A percentile compares a stretch with the other conserved stretches of the same genome.
These are phyloP conservation scores for Danaus chrysippus DNA, from an alignment of 2,888 invertebrate species.

Conservation along the genomic window DNA sequence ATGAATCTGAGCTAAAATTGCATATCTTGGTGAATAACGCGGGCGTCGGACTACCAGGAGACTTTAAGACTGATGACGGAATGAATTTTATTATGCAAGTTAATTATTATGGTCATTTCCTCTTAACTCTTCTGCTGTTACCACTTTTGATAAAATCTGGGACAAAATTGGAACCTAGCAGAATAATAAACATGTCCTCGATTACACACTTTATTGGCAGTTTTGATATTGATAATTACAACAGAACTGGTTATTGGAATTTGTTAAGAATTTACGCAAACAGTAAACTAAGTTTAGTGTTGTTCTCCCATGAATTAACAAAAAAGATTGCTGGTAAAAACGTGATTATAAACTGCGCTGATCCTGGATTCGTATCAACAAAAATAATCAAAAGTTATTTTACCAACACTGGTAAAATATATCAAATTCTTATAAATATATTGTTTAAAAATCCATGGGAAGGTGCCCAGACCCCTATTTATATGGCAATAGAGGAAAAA, in stretches of 20 bases:
- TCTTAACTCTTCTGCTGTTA: slow-evolving; percentile 91
- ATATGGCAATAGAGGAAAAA: slow-evolving; percentile 82
- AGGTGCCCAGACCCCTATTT: slow-evolving; percentile 82
- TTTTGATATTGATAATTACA: slow-evolving; percentile 81
- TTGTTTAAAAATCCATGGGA: slow-evolving; percentile 19
- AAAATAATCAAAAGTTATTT: slow-evolving; percentile 82
- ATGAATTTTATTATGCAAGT: slow-evolving; percentile 92
- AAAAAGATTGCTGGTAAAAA: slow-evolving; percentile 79
- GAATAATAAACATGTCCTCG: slow-evolving; percentile 87
- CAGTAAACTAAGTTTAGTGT: slow-evolving; percentile 84
- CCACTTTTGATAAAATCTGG: slow-evolving; percentile 82
- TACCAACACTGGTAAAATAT: slow-evolving; percentile 77
- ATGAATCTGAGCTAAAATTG: slow-evolving; percentile 64
- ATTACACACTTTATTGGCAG: slow-evolving; percentile 81
- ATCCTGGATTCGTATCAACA: slow-evolving; percentile 89
- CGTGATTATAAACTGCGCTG: slow-evolving; percentile 86
- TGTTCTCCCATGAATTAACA: slow-evolving; percentile 83
- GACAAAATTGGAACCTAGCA: slow-evolving; percentile 76
- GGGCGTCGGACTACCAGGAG: slow-evolving; percentile 82
- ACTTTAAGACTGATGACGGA: slow-evolving; percentile 83
- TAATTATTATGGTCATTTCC: slow-evolving; percentile 94
- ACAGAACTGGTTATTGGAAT: slow-evolving; percentile 70
- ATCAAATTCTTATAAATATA: slow-evolving; percentile 67
- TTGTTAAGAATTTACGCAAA: slow-evolving; percentile 71
- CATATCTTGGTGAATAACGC: slow-evolving; percentile 93